These are phyloP conservation scores for Crotalus tigris DNA, from an alignment of 2,113 vertebrate genomes.

Conservation along the genomic window DNA sequence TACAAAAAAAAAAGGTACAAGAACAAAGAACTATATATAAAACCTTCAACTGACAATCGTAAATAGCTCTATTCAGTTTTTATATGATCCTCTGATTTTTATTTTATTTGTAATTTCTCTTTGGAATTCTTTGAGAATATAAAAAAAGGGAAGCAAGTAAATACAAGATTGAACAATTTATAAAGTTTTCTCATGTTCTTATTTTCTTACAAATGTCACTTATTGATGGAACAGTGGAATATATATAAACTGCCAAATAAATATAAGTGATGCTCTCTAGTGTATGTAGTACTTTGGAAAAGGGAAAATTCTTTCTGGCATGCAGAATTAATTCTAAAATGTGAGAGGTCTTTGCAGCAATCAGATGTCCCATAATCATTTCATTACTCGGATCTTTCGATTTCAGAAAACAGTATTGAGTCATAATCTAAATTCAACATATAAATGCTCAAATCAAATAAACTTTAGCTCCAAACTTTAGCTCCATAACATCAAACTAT, in stretches of 20 bases:
- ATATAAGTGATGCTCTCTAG: not conserved
- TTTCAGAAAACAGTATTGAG: not conserved
- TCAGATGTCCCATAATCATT: not conserved
- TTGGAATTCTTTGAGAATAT: not conserved
- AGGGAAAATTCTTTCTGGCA: not conserved
- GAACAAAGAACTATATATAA: not conserved
- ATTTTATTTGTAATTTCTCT: not conserved
- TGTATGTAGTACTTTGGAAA: not conserved
- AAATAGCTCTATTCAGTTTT: not conserved
- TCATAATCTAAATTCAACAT: not conserved
- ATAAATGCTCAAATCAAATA: not conserved
- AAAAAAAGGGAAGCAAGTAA: not conserved
- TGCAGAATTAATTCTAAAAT: not conserved
- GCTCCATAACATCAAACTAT: not conserved
- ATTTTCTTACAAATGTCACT: not conserved
- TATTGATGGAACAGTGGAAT: not conserved
- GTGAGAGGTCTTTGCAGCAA: not conserved
- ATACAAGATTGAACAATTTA: not conserved
- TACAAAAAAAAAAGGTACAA: slow-evolving; percentile 28
- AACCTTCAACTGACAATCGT: not conserved
- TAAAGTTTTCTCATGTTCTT: not conserved
- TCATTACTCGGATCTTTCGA: not conserved
- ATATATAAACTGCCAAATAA: not conserved
- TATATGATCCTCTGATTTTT: not conserved
- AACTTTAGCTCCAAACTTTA: not conserved